Evolutionary conservation across 2,113 vertebrate species (phyloP), one percentile per base, ranked within the genome.

Genomic region (Callocephalon fimbriatum): DNA sequence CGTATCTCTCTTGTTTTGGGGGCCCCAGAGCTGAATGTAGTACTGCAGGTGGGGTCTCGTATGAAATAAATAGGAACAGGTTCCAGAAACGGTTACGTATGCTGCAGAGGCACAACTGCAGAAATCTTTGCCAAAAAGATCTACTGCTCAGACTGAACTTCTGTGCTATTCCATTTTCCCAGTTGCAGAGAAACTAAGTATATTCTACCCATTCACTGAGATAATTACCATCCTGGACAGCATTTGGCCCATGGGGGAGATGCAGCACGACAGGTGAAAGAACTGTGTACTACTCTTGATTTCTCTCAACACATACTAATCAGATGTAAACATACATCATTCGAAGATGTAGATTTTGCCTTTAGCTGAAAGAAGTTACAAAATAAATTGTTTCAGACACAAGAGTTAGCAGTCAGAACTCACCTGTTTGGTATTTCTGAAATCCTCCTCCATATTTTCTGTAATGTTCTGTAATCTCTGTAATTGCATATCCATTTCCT

Each of bases 381-480:
- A 37, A 91, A 81, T 22, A 31, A 47, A 17, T 5, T n/a, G 42
- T 53, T 95, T 89, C 40, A 59, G 56, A 77, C 19, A 32, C 35
- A 78, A 63, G 13, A 56, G 37, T 14, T 35, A 71, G 32, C 26
- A 72, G 54, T 26, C 65, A 32, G 4, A 73, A 81, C 77, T 63
- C 97, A 99, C 98, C 98, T 98, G 70, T 92, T 81, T 97, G 14
- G 97, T 97, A 65, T 95, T 95, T 74, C 97, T 97, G 82, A 99
- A 99, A 96, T 99, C 98, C 67, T 83, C 96, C 83, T 99, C 99
- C 95, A 99, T 98, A 87, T 95, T 94, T 86, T 99, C 98, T 21
- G 98, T 98, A 32, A 99, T 98, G 63, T 93, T 97, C 96, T 99
- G 98, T 23, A 99, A 94, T 20, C 97, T 96, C 25, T 96, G 95